These are phyloP conservation scores for Acanthisitta chloris DNA, from an alignment of 2,113 vertebrate species.

Conservation along the genomic window DNA sequence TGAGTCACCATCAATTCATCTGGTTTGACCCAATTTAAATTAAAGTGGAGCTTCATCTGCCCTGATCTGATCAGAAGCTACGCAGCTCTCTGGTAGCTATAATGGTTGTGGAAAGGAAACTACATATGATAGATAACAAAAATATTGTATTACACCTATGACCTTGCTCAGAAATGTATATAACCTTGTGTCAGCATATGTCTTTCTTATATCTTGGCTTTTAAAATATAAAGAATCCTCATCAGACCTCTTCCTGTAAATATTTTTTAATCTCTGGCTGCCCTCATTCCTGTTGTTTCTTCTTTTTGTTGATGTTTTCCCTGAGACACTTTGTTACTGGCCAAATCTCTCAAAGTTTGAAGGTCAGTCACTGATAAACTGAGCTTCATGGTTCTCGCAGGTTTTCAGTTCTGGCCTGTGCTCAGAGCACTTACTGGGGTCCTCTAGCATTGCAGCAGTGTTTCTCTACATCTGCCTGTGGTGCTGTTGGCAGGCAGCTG, in stretches of 20 bases:
- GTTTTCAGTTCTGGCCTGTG: background rate
- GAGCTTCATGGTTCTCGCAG: background rate
- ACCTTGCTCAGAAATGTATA: background rate
- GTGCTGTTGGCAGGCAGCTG: background rate
- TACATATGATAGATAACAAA: background rate
- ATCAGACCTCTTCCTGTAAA: background rate
- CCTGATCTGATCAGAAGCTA: background rate
- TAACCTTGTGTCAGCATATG: background rate
- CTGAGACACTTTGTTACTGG: background rate
- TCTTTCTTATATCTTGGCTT: background rate
- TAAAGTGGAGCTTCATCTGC: background rate
- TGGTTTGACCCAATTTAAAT: background rate
- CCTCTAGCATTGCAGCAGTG: background rate
- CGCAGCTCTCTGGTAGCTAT: background rate
- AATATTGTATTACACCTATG: background rate
- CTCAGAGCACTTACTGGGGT: background rate
- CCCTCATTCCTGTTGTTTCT: background rate
- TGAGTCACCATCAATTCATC: conserved; percentile 16
- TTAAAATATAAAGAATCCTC: background rate
- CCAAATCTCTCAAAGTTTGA: background rate
- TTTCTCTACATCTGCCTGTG: background rate
- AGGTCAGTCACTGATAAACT: background rate
- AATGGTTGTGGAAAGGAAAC: background rate
- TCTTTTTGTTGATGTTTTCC: background rate
- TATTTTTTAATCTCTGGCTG: background rate